These are phyloP conservation scores for Gallirallus australis DNA, from an alignment of 2,797 vertebrate genomes.

Conservation along the genomic window DNA sequence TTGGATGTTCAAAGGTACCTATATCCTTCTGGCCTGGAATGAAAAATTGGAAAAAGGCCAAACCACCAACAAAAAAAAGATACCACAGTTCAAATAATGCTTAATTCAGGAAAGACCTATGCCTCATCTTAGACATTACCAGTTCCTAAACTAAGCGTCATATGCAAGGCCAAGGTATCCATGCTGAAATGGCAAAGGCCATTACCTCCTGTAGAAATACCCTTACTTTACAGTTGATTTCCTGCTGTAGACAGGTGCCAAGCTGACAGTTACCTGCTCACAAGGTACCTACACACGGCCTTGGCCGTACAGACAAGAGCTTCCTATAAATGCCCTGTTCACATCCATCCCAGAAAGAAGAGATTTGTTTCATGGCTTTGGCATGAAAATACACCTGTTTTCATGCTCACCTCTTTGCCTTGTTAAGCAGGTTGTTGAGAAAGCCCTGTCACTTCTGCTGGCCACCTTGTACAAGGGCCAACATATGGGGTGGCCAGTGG, in stretches of 20 bases:
- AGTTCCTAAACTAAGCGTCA: not conserved
- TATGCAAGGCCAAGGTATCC: not conserved
- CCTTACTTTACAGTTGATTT: not conserved
- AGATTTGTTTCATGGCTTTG: not conserved
- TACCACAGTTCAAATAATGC: not conserved
- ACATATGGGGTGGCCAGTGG: accelerated
- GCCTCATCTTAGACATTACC: not conserved
- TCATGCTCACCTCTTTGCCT: not conserved
- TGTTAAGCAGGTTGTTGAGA: no score
- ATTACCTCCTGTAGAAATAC: not conserved
- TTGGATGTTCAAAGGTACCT: not conserved
- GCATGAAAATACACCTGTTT: not conserved
- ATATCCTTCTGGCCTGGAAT: not conserved
- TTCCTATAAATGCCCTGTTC: not conserved
- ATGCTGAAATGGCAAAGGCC: not conserved
- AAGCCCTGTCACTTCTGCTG: no score
- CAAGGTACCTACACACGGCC: no score
- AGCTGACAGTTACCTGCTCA: not conserved
- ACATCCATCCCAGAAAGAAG: not conserved
- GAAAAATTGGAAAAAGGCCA: not conserved
- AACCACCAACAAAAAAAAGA: no score
- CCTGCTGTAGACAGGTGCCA: not conserved
- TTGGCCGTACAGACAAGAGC: not conserved
- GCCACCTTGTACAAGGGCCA: not conserved
- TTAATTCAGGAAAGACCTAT: not conserved